Evolutionary conservation across 1,140 invertebrate genomes (phyloP), one percentile per base, ranked within the genome.

Genomic region (Drosophila bipectinata): DNA sequence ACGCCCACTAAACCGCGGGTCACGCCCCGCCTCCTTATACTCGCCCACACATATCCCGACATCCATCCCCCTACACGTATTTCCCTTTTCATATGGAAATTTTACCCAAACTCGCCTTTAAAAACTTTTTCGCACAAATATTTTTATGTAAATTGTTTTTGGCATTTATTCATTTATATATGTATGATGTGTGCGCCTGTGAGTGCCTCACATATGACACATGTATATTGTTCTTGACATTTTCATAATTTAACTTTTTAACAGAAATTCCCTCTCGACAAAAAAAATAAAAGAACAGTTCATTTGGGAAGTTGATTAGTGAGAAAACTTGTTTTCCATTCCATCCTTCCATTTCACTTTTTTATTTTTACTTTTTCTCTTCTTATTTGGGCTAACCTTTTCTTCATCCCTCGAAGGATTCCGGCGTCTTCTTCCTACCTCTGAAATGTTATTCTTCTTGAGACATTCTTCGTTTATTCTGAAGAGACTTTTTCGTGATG

Each of bases 141-240:
- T 85, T 85, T 85, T 81, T 87, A 85, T 85, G 82, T 81, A 85
- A 85, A 85, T 85, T 85, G 74, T 85, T 85, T 52, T 76, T 85
- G 78, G 78, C 82, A 79, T 85, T 85, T 87, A 87, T 85, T 82
- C 69, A 80, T 85, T 85, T 75, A 87, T 72, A 68, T 73, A 72
- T 57, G 4, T 1, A 26, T 6, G 5, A 28, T 28, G 26, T 6
- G 26, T 41, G 30, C 7, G 48, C 51, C n/a, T 55, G 37, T 37
- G 14, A 47, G 26, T 21, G 39, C 24, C 44, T 48, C 30, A 64
- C 32, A 48, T 10, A 47, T 55, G 49, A 66, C 59, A 61, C 37
- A 37, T 72, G 41, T 52, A 21, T 54, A 83, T 66, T 75, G 74
- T 78, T 56, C 45, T 53, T 69, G 79, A 68, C 76, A 81, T 78